Evolutionary conservation across 2,113 vertebrate species (phyloP).

Genomic region (Larimichthys polyactis): DNA sequence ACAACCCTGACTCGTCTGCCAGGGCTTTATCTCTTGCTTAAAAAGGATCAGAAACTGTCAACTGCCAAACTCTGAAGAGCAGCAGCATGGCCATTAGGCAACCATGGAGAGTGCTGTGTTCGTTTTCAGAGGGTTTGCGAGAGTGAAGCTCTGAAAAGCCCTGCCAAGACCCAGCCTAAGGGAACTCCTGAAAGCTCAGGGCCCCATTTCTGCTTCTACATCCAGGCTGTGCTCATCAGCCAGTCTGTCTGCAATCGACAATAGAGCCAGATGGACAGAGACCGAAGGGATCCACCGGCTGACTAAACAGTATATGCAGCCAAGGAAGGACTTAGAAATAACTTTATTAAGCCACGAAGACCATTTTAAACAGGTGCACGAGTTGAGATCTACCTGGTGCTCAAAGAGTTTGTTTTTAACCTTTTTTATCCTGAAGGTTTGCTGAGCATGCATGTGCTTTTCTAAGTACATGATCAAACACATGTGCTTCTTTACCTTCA

Average conservation of each 20-base stretch:
- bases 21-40: constrained; percentile 73
- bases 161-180: constrained; percentile 72
- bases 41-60: constrained; percentile 80
- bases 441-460: constrained; percentile 2
- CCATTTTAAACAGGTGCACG: constrained; percentile 40
- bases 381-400: constrained; percentile 16
- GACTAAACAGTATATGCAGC: constrained; percentile 49
- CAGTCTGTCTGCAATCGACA: constrained; percentile 76
- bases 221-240: constrained; percentile 70
- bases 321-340: constrained; percentile 64
- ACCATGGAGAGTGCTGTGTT: constrained; percentile 62
- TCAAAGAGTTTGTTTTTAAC: constrained; percentile 21
- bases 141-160: constrained; percentile 66
- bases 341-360: constrained; percentile 52
- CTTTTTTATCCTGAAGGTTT: constrained; percentile 20
- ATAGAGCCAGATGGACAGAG: constrained; percentile 72
- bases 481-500: constrained; percentile 10
- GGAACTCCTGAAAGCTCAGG: constrained; percentile 67
- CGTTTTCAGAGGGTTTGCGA: constrained; percentile 64
- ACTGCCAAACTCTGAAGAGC: constrained; percentile 75
- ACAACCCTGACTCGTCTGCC: constrained; percentile 62
- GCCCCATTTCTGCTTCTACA: constrained; percentile 63
- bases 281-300: constrained; percentile 52
- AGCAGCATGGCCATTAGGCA: constrained; percentile 78
- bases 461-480: constrained; percentile 8